Evolutionary conservation across 1,140 invertebrate genomes (phyloP).

Genomic region (Babylonia areolata): DNA sequence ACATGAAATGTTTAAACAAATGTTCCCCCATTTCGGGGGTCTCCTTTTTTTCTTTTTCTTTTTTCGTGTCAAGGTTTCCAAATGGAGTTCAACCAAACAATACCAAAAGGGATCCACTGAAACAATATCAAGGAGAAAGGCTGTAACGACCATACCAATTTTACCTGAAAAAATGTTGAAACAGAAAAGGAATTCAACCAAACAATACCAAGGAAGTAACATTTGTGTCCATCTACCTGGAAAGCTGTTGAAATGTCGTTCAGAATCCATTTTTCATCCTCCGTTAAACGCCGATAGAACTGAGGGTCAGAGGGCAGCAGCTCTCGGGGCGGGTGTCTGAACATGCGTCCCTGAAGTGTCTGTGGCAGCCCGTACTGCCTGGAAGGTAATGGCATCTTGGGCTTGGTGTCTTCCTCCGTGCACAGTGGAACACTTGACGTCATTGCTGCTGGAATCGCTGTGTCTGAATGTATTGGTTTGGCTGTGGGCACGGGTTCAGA

Average conservation of each 20-base stretch:
- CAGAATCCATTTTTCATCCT: constrained; percentile 51
- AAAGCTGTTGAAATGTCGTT: constrained; percentile 52
- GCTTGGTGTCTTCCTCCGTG: background rate
- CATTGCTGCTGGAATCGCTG: background rate
- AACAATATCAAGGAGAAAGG: no score
- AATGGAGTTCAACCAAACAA: no score
- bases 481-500: background rate
- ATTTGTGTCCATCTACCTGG: constrained; percentile 36
- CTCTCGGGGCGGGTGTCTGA: constrained; percentile 32
- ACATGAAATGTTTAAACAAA: no score
- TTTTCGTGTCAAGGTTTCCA: no score
- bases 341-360: constrained; percentile 29
- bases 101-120: no score
- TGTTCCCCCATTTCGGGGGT: no score
- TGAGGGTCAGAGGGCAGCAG: constrained; percentile 46
- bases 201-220: no score
- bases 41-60: no score
- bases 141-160: no score
- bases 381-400: background rate
- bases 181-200: no score
- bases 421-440: background rate
- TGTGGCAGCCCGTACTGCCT: constrained; percentile 33
- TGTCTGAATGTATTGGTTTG: background rate
- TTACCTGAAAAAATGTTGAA: no score
- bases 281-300: constrained; percentile 47